Base-by-base conservation (phyloP, 2,888 invertebrate species). In the Herminia tarsipennalis region DNA sequence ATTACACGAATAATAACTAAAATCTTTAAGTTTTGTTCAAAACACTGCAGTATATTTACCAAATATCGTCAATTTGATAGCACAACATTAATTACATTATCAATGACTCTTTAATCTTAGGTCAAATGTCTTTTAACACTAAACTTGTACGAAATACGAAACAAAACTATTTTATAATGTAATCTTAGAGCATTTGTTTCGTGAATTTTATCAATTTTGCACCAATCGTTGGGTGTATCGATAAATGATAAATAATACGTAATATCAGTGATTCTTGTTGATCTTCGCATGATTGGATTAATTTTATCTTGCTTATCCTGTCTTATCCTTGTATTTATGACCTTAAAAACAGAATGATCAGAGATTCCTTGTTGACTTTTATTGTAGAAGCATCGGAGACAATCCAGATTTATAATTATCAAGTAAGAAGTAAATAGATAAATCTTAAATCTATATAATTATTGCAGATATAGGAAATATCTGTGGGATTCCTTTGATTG, bases 171-270 rank as follows among this genome's bases (percentile, higher is more conserved):
- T 56, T 42, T 48, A 56, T 68, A 66, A 62, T 55, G 51, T 60
- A 58, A 60, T 81, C 77, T 76, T 44, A 28, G 53, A 60, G 59
- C 55, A 70, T 76, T 78, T 78, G 71, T 77, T 83, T 81, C 66
- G 69, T 69, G 58, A 46, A 63, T 73, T 64, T 76, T 76, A 78
- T 78, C 77, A 68, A 75, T 47, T 73, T 73, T 44, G 72, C 71
- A 60, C 70, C 70, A 78, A 81, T 82, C 70, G 56, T 62, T 30
- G 44, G 2, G 3, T 14, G 22, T 35, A 1, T 30, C 17, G 29
- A 39, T 40, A 35, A 25, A 48, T 39, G 59, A 53, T 50, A 58
- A 63, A 77, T 71, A 74, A 76, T 48, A 60, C 59, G 66, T 52
- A 47, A 66, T 42, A 76, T 71, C 74, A 66, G 45, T 58, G 16